phyloP scores from a whole-genome alignment of 2,113 vertebrate genomes.

The Scophthalmus maximus region DNA sequence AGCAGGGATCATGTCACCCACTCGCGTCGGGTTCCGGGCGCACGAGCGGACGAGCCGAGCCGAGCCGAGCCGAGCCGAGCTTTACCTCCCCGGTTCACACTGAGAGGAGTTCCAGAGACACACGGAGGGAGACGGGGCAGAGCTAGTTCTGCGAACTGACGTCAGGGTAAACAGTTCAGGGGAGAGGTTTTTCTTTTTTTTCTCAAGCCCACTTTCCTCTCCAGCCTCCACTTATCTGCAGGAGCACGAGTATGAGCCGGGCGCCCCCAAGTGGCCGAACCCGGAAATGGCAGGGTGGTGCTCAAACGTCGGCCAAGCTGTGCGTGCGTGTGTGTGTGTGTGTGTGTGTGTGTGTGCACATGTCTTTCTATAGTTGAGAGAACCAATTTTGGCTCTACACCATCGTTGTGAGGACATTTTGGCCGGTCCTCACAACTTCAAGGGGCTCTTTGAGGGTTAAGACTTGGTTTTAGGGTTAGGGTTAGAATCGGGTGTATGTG shows the following conservation, averaged over 20 bases:
- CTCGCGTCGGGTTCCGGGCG: constrained; percentile 64
- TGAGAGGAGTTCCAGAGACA: constrained; percentile 74
- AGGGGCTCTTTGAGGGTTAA: no score
- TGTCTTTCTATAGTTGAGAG: not conserved
- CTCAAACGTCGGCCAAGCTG: constrained; percentile 25
- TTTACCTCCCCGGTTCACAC: constrained; percentile 70
- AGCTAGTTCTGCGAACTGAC: constrained; percentile 82
- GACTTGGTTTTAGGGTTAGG: no score
- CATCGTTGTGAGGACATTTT: no score
- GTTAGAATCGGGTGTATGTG: no score
- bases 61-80: constrained; percentile 69
- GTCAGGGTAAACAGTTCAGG: constrained; percentile 85
- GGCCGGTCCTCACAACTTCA: no score
- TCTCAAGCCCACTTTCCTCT: constrained; percentile 67
- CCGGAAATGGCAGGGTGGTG: constrained; percentile 9
- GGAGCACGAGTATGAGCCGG: constrained; percentile 51
- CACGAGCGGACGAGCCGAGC: constrained; percentile 60
- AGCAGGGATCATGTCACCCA: constrained; percentile 72
- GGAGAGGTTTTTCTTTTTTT: constrained; percentile 67
- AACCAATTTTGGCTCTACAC: no score
- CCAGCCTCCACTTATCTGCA: constrained; percentile 19
- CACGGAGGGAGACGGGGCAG: constrained; percentile 75
- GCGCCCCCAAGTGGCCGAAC: constrained; percentile 77
- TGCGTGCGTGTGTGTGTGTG: not conserved
- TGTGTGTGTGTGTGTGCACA: no score